Conservation (phyloP, 2,113 vertebrate species). For the Phodopus roborovskii region DNA sequence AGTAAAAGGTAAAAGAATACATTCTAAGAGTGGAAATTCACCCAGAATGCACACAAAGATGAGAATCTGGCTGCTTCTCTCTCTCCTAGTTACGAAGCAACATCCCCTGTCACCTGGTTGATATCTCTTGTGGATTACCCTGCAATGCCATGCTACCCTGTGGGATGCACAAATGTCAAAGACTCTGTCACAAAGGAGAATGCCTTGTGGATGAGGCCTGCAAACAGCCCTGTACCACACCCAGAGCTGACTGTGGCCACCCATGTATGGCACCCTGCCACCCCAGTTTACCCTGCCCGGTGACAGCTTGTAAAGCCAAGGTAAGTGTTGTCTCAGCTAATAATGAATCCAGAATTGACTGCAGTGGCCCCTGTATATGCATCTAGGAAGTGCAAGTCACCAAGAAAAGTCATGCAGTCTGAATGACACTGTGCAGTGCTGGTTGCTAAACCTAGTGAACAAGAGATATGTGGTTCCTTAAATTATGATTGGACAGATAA, state of each 20-base stretch:
- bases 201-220: conserved; percentile 92
- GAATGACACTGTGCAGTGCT: background rate
- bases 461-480: background rate
- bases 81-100: conserved; percentile 94
- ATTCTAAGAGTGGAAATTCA: conserved; percentile 38
- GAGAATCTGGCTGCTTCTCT: conserved; percentile 61
- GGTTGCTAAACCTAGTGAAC: background rate
- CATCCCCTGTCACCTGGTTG: conserved; percentile 97
- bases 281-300: conserved; percentile 89
- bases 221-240: conserved; percentile 92
- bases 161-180: conserved; percentile 94
- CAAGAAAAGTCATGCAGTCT: background rate
- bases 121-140: conserved; percentile 96
- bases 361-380: background rate
- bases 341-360: background rate
- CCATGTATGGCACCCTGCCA: conserved; percentile 95
- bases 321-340: conserved; percentile 81
- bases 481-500: background rate
- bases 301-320: conserved; percentile 92
- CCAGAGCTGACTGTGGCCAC: conserved; percentile 93
- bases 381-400: background rate
- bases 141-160: conserved; percentile 93
- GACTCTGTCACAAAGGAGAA: conserved; percentile 96
- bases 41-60: conserved; percentile 31
- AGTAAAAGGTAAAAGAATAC: background rate